Conservation (phyloP, 2,113 vertebrate species). For the Chamaea fasciata region DNA sequence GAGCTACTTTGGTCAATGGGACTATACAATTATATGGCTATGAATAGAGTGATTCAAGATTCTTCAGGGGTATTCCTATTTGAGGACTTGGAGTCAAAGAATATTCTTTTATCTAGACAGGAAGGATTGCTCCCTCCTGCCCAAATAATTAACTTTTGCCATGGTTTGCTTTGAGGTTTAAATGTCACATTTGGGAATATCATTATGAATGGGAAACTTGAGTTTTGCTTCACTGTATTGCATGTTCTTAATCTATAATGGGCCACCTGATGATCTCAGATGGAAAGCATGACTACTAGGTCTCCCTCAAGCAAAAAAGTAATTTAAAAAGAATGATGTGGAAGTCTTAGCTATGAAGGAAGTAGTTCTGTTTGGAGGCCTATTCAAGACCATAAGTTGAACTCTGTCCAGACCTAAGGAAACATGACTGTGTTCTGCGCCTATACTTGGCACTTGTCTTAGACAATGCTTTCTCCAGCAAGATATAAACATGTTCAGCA, state of each 20-base stretch:
- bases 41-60: background rate
- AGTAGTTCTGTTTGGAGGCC: background rate
- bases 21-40: background rate
- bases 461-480: background rate
- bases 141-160: background rate
- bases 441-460: background rate
- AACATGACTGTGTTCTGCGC: background rate
- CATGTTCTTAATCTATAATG: background rate
- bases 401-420: background rate
- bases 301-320: background rate
- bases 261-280: background rate
- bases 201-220: background rate
- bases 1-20: background rate
- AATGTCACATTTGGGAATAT: background rate
- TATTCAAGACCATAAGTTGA: background rate
- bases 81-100: background rate
- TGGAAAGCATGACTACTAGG: background rate
- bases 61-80: background rate
- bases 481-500: background rate
- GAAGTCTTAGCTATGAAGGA: background rate
- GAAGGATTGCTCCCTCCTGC: background rate
- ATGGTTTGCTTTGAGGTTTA: background rate
- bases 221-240: background rate
- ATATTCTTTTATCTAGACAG: background rate
- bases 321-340: background rate